Percentiles rank a stretch among this genome's conserved stretches.
phyloP scores from a whole-genome alignment of 2,113 vertebrate species.

The Numida meleagris region DNA sequence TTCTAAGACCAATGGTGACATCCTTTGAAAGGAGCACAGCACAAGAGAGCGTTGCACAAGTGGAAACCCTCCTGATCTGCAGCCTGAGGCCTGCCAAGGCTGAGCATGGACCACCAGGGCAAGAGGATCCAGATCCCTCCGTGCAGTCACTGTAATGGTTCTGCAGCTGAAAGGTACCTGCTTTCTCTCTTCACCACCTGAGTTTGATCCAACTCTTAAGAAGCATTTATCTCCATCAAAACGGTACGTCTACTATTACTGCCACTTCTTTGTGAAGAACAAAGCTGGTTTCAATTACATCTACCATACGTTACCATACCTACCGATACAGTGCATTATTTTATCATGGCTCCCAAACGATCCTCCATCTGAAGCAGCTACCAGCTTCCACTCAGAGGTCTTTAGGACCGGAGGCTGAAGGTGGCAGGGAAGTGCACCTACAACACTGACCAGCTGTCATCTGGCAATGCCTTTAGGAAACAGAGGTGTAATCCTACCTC shows the following conservation, averaged over 20 bases:
- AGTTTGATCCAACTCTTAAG: not conserved
- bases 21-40: not conserved
- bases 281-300: not conserved
- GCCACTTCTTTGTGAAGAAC: not conserved
- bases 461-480: not conserved
- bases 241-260: not conserved
- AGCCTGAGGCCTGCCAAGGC: not conserved
- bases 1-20: not conserved
- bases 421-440: not conserved
- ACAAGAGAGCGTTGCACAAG: not conserved
- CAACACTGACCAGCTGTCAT: not conserved
- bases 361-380: not conserved
- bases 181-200: not conserved
- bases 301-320: not conserved
- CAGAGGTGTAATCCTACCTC: not conserved
- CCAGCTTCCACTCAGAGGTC: not conserved
- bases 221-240: not conserved
- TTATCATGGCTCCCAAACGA: not conserved
- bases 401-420: not conserved
- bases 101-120: not conserved
- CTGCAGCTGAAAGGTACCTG: not conserved
- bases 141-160: not conserved
- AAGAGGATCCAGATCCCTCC: not conserved
- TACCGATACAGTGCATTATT: not conserved
- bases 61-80: not conserved